Conservation (phyloP, 2,113 vertebrate genomes). For the Mirza zaza region DNA sequence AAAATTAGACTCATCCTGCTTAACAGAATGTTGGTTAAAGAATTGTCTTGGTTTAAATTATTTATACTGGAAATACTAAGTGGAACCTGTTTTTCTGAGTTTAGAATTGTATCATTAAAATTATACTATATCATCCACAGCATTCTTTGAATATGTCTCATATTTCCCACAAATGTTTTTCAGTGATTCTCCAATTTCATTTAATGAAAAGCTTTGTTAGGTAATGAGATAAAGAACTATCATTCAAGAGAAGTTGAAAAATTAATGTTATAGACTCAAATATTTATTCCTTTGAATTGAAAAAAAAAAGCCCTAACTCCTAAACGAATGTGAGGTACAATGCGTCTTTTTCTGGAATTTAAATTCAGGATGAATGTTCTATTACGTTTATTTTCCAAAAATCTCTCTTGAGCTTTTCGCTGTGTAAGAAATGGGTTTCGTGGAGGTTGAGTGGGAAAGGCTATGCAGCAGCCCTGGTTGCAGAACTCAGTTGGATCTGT, state of each 20-base stretch:
- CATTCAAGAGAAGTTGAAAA: conserved; percentile 57
- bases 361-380: conserved; percentile 48
- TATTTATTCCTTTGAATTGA: conserved; percentile 34
- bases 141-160: conserved; percentile 35
- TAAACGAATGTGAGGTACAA: conserved; percentile 3
- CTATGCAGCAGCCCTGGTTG: neutral
- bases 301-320: neutral
- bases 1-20: neutral
- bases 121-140: neutral
- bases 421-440: conserved; percentile 55
- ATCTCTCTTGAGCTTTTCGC: conserved; percentile 1
- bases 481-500: conserved; percentile 50
- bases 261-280: neutral
- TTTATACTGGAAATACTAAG: neutral
- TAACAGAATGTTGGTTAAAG: neutral
- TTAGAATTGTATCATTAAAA: conserved; percentile 44
- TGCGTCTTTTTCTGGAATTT: conserved; percentile 41
- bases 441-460: neutral
- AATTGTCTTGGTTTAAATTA: conserved; percentile 31
- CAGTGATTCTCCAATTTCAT: conserved; percentile 27
- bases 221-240: neutral
- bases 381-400: conserved; percentile 54
- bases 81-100: neutral
- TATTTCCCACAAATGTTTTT: conserved; percentile 7
- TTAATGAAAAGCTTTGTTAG: conserved; percentile 30